Evolutionary conservation across 2,113 vertebrate genomes (phyloP).

Genomic region (Apaloderma vittatum): DNA sequence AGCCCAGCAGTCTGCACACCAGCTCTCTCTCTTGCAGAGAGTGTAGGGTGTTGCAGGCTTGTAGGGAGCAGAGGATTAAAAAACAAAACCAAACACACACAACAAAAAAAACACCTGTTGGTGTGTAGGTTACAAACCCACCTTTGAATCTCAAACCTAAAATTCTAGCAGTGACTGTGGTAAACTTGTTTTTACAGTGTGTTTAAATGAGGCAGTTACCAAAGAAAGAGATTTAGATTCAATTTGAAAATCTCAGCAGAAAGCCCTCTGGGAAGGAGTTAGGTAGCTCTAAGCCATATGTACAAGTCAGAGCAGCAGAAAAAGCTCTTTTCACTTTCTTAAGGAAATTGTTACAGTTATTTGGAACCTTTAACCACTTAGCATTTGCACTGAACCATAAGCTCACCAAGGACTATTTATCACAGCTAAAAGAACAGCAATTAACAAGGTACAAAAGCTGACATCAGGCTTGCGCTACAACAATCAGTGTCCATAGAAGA

Average conservation of each 20-base stretch:
- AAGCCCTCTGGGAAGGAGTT: neutral
- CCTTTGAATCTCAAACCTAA: neutral
- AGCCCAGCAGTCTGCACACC: neutral
- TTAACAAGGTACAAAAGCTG: constrained; percentile 1
- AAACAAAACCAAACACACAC: neutral
- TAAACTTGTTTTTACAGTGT: neutral
- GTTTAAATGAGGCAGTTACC: neutral
- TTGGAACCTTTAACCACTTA: neutral
- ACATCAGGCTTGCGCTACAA: neutral
- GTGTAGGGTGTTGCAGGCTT: neutral
- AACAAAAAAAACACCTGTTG: neutral
- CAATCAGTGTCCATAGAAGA: neutral
- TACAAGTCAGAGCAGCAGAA: neutral
- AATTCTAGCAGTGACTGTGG: neutral
- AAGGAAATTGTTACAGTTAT: neutral
- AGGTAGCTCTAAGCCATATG: neutral
- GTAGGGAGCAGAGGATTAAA: neutral
- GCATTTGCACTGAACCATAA: constrained; percentile 14
- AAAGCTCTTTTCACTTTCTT: neutral
- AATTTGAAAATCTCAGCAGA: neutral
- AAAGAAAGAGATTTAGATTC: neutral
- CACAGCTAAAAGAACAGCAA: neutral
- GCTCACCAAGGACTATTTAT: neutral
- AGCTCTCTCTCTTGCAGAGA: neutral
- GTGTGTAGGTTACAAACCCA: neutral